Base-by-base conservation (phyloP, 1,140 invertebrate species). In the Brachionus plicatilis region DNA sequence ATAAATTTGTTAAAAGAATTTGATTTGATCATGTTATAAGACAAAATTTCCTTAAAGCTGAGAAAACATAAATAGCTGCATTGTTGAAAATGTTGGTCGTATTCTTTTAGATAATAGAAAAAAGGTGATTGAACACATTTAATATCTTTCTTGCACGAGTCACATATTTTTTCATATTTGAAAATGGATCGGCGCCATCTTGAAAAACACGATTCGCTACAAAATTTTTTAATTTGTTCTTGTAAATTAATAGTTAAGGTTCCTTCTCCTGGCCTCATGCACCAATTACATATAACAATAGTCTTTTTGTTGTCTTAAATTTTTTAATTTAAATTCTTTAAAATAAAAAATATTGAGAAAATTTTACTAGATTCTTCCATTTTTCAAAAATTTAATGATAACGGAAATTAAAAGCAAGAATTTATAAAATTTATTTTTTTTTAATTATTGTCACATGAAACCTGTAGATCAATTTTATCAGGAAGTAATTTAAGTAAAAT, bases 21-120 rank as follows among this genome's bases (percentile, higher is more conserved):
- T 76, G 72, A 50, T 50, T 50, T 76, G 14, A 76, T 76, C 72
- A 76, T 50, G 20, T 50, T 76, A 24, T 76, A 76, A 76, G 72
- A 76, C 14, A 53, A 12, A 50, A 24, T 27, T 12, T 76, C 72
- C 50, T 76, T 76, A 50, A 76, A 76, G 12, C 45, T 76, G 17
- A 76, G 24, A 50, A 76, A 76, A 12, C 72, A 76, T n/a, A 76
- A 20, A 76, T 76, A 76, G 24, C 72, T 47, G 47, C 72, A 76
- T 53, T 76, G 50, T 33, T 76, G 72, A 76, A 76, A 76, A 50
- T 76, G 43, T 76, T 76, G 72, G 12, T 76, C 72, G 12, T 76
- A 50, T 9, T 76, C 72, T 53, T 50, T 76, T 14, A 76, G 20
- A 50, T 76, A 24, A 50, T 50, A 76, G 12, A 27, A 50, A 27